A percentile compares a stretch with the other conserved stretches of the same genome.
Evolutionary conservation across 2,113 vertebrate genomes (phyloP).

Genomic region (Turnix velox): DNA sequence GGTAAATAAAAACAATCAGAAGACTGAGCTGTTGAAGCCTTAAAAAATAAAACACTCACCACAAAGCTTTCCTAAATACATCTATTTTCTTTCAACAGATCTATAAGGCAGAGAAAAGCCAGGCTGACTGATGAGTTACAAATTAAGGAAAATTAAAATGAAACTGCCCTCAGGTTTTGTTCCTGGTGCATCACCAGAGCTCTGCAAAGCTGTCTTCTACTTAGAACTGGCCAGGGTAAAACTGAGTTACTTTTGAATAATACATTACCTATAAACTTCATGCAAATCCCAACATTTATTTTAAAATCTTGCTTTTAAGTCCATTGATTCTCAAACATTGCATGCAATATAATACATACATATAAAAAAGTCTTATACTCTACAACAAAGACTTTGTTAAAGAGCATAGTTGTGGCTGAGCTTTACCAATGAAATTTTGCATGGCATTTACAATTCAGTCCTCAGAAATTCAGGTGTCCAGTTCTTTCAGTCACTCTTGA

Average conservation of each 20-base stretch:
- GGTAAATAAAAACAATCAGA: not conserved
- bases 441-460: not conserved
- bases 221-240: not conserved
- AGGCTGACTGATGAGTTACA: not conserved
- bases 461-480: not conserved
- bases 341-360: not conserved
- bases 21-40: not conserved
- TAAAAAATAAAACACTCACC: not conserved
- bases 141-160: not conserved
- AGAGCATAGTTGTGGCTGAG: not conserved
- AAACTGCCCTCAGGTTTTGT: not conserved
- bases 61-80: not conserved
- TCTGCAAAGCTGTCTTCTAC: not conserved
- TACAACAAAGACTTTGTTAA: conserved; percentile 8
- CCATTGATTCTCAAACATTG: not conserved
- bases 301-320: not conserved
- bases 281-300: not conserved
- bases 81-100: not conserved
- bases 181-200: not conserved
- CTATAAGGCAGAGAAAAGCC: not conserved
- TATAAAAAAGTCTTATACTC: not conserved
- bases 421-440: not conserved
- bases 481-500: not conserved
- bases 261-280: not conserved
- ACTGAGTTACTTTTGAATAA: not conserved